phyloP scores from a whole-genome alignment of 1,140 invertebrate species.

The Cherax quadricarinatus region DNA sequence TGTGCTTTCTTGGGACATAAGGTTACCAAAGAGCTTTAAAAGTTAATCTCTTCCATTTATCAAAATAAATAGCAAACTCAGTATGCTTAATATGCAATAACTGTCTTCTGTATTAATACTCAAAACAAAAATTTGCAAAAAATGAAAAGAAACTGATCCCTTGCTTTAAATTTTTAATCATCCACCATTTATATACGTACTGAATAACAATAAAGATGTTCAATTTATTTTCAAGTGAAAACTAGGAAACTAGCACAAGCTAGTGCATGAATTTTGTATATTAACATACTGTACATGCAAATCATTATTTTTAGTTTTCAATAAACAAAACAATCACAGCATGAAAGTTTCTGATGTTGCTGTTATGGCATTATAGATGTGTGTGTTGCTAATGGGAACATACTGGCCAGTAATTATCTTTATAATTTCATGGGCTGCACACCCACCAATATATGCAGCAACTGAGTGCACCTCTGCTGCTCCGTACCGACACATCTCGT shows the following conservation, averaged over 20 bases:
- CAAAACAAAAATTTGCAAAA: not conserved
- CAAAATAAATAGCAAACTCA: not conserved
- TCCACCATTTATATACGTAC: too few relatives aligned
- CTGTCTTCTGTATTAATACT: not conserved
- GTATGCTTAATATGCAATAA: not conserved
- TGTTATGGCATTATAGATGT: conserved; percentile 96
- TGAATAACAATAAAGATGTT: not conserved
- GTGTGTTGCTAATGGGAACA: conserved; percentile 96
- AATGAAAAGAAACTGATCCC: not conserved
- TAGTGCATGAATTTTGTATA: too few relatives aligned
- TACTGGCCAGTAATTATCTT: conserved; percentile 99
- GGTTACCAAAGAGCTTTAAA: not conserved
- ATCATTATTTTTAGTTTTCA: not conserved
- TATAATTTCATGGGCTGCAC: conserved; percentile 96
- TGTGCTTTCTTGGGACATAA: not conserved
- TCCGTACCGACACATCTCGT: conserved; percentile 96
- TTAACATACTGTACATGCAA: not conserved
- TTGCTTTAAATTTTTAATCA: not conserved
- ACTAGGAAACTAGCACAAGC: too few relatives aligned
- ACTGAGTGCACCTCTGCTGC: conserved; percentile 96
- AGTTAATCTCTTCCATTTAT: not conserved
- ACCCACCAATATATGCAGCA: conserved; percentile 95
- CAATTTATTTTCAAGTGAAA: not conserved
- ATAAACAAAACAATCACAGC: conserved; percentile 75
- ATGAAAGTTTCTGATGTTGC: conserved; percentile 86